A percentile compares a stretch with the other conserved stretches of the same genome.
phyloP scores from a whole-genome alignment of 2,797 vertebrate species.

The Diceros bicornis region DNA sequence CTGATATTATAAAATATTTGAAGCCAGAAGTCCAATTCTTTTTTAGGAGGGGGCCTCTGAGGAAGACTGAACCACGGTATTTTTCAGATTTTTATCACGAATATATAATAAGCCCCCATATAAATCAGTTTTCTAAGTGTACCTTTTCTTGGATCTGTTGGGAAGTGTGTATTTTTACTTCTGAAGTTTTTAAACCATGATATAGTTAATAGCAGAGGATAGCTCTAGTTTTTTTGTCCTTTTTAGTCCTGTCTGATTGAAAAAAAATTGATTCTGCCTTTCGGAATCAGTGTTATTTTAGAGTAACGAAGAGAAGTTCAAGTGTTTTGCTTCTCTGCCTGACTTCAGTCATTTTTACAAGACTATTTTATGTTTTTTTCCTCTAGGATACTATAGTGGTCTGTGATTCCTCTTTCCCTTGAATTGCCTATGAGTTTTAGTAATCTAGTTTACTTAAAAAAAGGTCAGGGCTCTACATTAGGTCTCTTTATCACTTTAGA shows the following conservation, averaged over 20 bases:
- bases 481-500: constrained; percentile 61
- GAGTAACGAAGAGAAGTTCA: not conserved
- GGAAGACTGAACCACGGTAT: not conserved
- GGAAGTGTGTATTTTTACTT: constrained; percentile 68
- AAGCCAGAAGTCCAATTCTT: constrained; percentile 75
- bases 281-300: not conserved
- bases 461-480: constrained; percentile 20
- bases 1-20: constrained; percentile 79
- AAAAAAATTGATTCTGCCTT: constrained; percentile 25
- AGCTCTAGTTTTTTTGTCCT: constrained; percentile 13
- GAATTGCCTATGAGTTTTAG: constrained; percentile 40
- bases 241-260: constrained; percentile 65
- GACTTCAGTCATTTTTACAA: not conserved
- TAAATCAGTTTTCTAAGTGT: constrained; percentile 57
- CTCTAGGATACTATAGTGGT: not conserved
- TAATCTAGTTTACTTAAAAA: constrained; percentile 60
- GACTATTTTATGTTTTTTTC: not conserved
- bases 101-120: constrained; percentile 34
- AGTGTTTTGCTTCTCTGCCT: not conserved
- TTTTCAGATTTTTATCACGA: constrained; percentile 67
- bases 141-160: constrained; percentile 53
- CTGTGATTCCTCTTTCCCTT: not conserved
- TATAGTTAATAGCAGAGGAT: not conserved
- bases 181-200: not conserved
- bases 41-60: constrained; percentile 64